Base-by-base conservation (phyloP, 2,888 invertebrate genomes). In the Ichneumoninae sp. region DNA sequence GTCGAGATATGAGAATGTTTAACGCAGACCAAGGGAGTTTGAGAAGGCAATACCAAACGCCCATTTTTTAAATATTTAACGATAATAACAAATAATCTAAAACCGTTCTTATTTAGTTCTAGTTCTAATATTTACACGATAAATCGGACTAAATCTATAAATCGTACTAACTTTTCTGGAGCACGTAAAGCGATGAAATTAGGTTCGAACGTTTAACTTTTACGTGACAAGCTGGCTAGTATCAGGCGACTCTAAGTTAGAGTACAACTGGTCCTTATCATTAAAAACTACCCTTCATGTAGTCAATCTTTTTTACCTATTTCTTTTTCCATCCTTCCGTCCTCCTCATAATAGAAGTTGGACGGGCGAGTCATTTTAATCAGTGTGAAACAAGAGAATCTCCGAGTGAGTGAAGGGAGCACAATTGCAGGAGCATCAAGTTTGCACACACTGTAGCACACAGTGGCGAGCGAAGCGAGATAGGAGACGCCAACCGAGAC, bases 391-490 rank as follows among this genome's bases (percentile, higher is more conserved):
- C 52, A 71, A 66, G 52, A 74, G 70, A 75, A 83, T 79, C 63
- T 63, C 40, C 52, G 57, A 26, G 60, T 26, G 40, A 57, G 69
- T 52, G 52, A 66, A 78, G 44, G 57, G 70, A 70, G 75, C 22
- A 40, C 52, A 65, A 65, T 73, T 66, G 65, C 71, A 19, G 52
- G 33, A 66, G 66, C 65, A 30, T 60, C 60, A 16, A 60, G 60
- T 57, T 47, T 7, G 26, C 47, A 60, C 52, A 44, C 52, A 68
- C 47, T 22, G 19, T 52, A 33, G 47, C 63, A 54, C 8, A 8
- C 57, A 10, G 70, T 73, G 65, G 57, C 54, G 44, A 16, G 81
- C 81, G 66, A 87, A 85, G 86, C 57, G 13, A 57, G 57, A 57
- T 22, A 10, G 22, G 57, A 57, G 57, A 57, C 22, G 57, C 4